phyloP scores from a whole-genome alignment of 2,888 invertebrate species.

The Stictocephala bisonia region DNA sequence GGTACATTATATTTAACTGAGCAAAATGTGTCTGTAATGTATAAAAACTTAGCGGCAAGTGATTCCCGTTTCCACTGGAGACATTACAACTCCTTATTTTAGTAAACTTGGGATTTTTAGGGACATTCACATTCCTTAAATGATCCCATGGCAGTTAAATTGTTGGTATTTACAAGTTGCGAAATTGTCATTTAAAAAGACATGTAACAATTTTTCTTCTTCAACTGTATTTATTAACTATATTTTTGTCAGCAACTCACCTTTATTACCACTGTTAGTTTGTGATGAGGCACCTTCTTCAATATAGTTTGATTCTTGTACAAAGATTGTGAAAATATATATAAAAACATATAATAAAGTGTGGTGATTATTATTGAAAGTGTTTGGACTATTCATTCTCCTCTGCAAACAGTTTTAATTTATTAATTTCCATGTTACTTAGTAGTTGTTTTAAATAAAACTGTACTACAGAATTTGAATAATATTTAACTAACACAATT shows the following conservation, averaged over 20 bases:
- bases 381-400: no score
- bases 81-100: constrained; percentile 17
- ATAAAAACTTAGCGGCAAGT: constrained; percentile 40
- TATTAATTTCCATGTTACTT: no score
- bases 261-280: background rate
- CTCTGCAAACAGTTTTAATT: no score
- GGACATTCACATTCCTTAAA: constrained; percentile 46
- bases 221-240: constrained; percentile 48
- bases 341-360: no score
- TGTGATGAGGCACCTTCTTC: constrained; percentile 34
- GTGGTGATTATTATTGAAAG: no score
- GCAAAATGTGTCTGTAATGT: constrained; percentile 43
- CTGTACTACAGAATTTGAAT: no score
- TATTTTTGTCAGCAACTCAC: constrained; percentile 38
- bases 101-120: constrained; percentile 44
- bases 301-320: constrained; percentile 5
- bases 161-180: constrained; percentile 43
- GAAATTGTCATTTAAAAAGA: constrained; percentile 55
- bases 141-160: constrained; percentile 46
- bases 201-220: constrained; percentile 54
- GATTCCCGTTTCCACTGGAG: constrained; percentile 23
- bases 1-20: constrained; percentile 43
- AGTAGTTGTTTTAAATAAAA: no score
- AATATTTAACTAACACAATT: no score
- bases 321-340: constrained; percentile 12